Percentiles rank a stretch among this genome's conserved stretches.
Conservation (phyloP, 2,888 invertebrate species). For the Drosophila maculinotata region DNA sequence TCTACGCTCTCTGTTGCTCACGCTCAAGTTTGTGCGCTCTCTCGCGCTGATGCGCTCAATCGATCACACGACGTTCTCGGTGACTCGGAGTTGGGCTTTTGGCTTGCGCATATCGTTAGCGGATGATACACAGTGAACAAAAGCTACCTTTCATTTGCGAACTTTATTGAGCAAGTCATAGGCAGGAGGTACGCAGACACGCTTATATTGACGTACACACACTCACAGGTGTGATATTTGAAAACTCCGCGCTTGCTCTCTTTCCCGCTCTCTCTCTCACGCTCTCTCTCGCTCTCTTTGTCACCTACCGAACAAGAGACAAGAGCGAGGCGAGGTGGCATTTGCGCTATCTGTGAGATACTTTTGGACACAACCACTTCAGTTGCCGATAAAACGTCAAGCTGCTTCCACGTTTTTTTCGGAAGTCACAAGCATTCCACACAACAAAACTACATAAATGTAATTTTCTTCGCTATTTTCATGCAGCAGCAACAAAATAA, state of each 20-base stretch:
- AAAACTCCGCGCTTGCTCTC: slow-evolving; percentile 32
- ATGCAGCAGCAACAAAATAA: slow-evolving; percentile 30
- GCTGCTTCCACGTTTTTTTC: slow-evolving; percentile 58
- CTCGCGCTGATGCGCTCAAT: slow-evolving; percentile 5
- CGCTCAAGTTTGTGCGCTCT: slow-evolving; percentile 2
- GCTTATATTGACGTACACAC: background rate
- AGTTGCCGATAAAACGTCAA: slow-evolving; percentile 77
- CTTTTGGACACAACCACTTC: slow-evolving; percentile 60
- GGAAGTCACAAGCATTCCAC: slow-evolving; percentile 62
- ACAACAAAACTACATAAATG: slow-evolving; percentile 51
- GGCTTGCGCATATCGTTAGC: slow-evolving; percentile 10
- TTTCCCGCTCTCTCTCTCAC: slow-evolving; percentile 5
- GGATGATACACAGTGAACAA: slow-evolving; percentile 18
- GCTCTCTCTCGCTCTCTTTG: slow-evolving; percentile 6
- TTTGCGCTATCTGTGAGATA: slow-evolving; percentile 60
- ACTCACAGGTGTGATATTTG: slow-evolving; percentile 44
- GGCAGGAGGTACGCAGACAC: background rate
- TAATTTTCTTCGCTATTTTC: slow-evolving; percentile 47
- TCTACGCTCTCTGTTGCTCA: slow-evolving; percentile 5
- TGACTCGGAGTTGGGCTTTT: slow-evolving; percentile 21
- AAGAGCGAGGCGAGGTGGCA: slow-evolving; percentile 26
- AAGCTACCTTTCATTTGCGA: slow-evolving; percentile 23
- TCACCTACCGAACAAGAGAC: slow-evolving; percentile 13
- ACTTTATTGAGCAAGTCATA: slow-evolving; percentile 28
- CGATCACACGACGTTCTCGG: slow-evolving; percentile 34